Evolutionary conservation across 2,113 vertebrate genomes (phyloP).

Genomic region (Diphyllodes magnificus): DNA sequence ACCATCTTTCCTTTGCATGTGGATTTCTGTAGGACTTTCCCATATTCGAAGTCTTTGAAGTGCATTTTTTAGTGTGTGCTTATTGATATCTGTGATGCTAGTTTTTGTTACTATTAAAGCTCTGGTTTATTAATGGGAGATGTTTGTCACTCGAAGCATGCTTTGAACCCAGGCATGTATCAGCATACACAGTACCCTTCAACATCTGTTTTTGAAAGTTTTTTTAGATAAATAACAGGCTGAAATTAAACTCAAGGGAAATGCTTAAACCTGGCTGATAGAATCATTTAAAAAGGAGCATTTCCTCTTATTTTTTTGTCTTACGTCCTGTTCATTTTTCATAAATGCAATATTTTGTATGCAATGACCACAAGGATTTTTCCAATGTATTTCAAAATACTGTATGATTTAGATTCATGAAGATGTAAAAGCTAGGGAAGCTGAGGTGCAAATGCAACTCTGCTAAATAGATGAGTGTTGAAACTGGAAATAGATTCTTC

Average conservation of each 20-base stretch:
- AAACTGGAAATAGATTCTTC: neutral
- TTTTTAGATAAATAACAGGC: neutral
- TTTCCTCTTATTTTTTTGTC: neutral
- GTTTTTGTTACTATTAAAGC: neutral
- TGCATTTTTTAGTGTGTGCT: neutral
- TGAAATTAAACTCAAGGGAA: neutral
- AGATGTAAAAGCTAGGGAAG: neutral
- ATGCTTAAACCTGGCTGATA: neutral
- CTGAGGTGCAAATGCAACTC: neutral
- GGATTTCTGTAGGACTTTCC: neutral
- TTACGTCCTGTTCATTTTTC: neutral
- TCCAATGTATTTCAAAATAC: neutral
- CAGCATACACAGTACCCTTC: neutral
- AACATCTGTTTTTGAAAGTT: neutral
- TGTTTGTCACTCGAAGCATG: neutral
- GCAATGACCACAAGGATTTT: neutral
- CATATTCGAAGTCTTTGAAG: neutral
- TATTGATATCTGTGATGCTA: neutral
- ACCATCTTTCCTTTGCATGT: neutral
- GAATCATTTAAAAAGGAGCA: neutral
- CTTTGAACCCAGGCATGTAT: neutral
- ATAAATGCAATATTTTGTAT: neutral
- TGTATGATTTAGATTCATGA: neutral
- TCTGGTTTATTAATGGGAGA: neutral
- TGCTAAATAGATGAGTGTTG: neutral